Evolutionary conservation across 1,140 invertebrate genomes (phyloP).

Genomic region (Diorhabda sublineata): DNA sequence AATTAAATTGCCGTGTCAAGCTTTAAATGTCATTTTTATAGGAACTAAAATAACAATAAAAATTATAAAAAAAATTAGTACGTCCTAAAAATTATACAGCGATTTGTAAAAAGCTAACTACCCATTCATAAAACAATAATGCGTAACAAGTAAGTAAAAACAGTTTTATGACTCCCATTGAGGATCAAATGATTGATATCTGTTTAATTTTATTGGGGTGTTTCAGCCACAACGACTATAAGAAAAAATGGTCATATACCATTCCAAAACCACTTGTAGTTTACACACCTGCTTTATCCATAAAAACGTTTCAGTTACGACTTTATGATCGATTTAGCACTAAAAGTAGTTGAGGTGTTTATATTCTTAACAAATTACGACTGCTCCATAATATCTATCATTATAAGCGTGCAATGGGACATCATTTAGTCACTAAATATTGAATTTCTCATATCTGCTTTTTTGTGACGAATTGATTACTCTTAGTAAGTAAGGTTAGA

Average conservation of each 20-base stretch:
- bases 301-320: constrained; percentile 42
- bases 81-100: neutral
- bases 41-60: constrained; percentile 1
- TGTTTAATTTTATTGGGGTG: neutral
- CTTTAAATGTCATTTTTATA: neutral
- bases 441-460: no score
- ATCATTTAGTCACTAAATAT: neutral
- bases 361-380: constrained; percentile 42
- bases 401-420: constrained; percentile 1
- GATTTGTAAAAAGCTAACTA: constrained; percentile 2
- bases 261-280: constrained; percentile 34
- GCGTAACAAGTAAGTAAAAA: constrained; percentile 2
- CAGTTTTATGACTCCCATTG: neutral
- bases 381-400: constrained; percentile 32
- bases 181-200: neutral
- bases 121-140: neutral
- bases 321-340: constrained; percentile 43
- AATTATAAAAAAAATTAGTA: neutral
- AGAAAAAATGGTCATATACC: constrained; percentile 20
- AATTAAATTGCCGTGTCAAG: neutral
- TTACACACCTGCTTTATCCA: constrained; percentile 37
- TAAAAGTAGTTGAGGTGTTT: constrained; percentile 42
- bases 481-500: no score
- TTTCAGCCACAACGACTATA: constrained; percentile 6
- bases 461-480: no score